Conservation (phyloP, 64 coral and sea anemone species). For the Stichodactyla mertensii region DNA sequence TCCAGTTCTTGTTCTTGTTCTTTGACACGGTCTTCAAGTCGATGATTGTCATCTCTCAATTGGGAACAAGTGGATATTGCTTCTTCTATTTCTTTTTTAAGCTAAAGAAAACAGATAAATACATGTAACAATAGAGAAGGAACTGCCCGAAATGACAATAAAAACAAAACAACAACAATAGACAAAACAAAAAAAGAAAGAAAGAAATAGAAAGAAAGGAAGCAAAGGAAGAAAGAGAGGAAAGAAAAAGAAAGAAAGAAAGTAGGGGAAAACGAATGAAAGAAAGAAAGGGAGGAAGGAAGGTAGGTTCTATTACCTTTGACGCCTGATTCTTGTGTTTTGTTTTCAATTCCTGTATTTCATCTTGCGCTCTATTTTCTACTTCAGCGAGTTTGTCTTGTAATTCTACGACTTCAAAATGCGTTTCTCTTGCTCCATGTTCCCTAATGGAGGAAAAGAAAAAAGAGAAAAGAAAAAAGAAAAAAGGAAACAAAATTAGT, state of each 20-base stretch:
- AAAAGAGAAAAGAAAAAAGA: background rate
- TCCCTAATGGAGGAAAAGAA: background rate
- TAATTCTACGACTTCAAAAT: conserved; percentile 25
- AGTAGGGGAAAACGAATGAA: background rate
- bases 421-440: conserved; percentile 12
- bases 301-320: conserved; percentile 11
- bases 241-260: background rate
- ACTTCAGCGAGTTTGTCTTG: conserved; percentile 35
- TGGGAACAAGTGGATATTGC: conserved; percentile 37
- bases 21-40: conserved; percentile 56
- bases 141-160: no score
- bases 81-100: conserved; percentile 84
- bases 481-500: no score
- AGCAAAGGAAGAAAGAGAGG: background rate
- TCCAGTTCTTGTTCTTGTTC: conserved; percentile 50
- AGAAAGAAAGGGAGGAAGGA: background rate
- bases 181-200: no score
- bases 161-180: no score
- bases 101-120: background rate
- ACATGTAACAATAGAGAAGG: background rate
- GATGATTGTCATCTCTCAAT: conserved; percentile 59
- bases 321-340: conserved; percentile 41
- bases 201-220: background rate
- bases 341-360: conserved; percentile 25
- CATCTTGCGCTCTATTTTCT: conserved; percentile 12